Evolutionary conservation across 2,113 vertebrate genomes (phyloP).

Genomic region (Recurvirostra avosetta): DNA sequence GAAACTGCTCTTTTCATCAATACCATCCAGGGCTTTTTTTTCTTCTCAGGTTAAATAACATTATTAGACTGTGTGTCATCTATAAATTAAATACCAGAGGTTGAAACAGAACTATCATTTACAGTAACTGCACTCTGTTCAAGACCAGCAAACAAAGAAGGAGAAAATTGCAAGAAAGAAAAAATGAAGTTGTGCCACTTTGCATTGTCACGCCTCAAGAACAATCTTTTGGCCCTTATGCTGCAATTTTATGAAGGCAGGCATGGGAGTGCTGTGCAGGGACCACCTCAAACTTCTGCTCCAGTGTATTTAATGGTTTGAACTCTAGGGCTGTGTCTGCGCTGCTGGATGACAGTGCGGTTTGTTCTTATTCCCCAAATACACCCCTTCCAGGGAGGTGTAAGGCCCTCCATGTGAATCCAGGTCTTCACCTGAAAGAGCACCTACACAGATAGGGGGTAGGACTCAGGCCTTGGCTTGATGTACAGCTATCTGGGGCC

Average conservation of each 20-base stretch:
- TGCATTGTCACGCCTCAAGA: not conserved
- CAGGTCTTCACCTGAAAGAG: not conserved
- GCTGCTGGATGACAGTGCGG: not conserved
- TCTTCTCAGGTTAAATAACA: not conserved
- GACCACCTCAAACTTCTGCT: not conserved
- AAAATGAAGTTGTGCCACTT: not conserved
- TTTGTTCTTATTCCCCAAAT: not conserved
- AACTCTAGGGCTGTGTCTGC: not conserved
- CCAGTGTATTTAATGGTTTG: not conserved
- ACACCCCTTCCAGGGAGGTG: not conserved
- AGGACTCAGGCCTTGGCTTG: not conserved
- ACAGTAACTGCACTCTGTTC: not conserved
- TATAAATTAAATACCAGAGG: not conserved
- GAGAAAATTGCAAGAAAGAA: not conserved
- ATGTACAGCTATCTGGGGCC: not conserved
- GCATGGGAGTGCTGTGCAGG: not conserved
- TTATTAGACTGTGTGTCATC: not conserved
- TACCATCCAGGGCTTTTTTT: not conserved
- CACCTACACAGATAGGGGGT: not conserved
- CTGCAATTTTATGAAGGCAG: not conserved
- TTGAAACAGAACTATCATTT: not conserved
- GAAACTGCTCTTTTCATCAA: not conserved
- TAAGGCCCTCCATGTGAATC: rapidly evolving
- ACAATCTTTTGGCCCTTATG: not conserved
- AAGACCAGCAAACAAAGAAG: not conserved